Evolutionary conservation across 2,888 invertebrate genomes (phyloP).

Genomic region (Drosophila formosana): DNA sequence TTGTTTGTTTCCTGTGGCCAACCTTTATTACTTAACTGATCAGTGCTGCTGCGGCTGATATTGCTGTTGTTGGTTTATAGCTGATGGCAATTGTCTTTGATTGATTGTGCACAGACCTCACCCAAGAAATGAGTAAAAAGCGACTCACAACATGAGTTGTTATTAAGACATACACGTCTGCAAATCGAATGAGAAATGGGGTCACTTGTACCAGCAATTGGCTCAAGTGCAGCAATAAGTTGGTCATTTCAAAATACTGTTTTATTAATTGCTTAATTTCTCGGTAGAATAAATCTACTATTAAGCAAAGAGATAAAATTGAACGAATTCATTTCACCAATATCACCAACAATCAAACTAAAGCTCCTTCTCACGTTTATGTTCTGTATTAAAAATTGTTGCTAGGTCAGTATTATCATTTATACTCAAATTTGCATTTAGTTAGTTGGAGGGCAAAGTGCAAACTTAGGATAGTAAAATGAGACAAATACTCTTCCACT

Average conservation of each 20-base stretch:
- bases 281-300: background rate
- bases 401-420: too few species aligned
- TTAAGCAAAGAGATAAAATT: background rate
- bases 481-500: too few species aligned
- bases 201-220: slow-evolving; percentile 51
- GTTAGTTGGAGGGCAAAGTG: too few species aligned
- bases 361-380: background rate
- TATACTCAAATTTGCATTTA: too few species aligned
- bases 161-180: slow-evolving; percentile 25
- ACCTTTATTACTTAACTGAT: slow-evolving; percentile 56
- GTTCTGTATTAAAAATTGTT: too few species aligned
- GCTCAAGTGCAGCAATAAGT: slow-evolving; percentile 67
- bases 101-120: slow-evolving; percentile 65
- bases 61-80: slow-evolving; percentile 11
- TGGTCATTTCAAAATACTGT: background rate
- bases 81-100: slow-evolving; percentile 57
- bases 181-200: slow-evolving; percentile 50
- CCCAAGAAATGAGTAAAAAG: slow-evolving; percentile 44
- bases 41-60: slow-evolving; percentile 8
- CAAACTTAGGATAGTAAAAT: too few species aligned
- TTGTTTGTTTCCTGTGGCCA: slow-evolving; percentile 46
- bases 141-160: slow-evolving; percentile 53
- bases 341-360: background rate
- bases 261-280: background rate
- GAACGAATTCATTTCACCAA: too few species aligned